A percentile compares a stretch with the other conserved stretches of the same genome.
These are phyloP conservation scores for Chironomus striatipennis DNA, from an alignment of 1,140 invertebrate species.

Conservation along the genomic window DNA sequence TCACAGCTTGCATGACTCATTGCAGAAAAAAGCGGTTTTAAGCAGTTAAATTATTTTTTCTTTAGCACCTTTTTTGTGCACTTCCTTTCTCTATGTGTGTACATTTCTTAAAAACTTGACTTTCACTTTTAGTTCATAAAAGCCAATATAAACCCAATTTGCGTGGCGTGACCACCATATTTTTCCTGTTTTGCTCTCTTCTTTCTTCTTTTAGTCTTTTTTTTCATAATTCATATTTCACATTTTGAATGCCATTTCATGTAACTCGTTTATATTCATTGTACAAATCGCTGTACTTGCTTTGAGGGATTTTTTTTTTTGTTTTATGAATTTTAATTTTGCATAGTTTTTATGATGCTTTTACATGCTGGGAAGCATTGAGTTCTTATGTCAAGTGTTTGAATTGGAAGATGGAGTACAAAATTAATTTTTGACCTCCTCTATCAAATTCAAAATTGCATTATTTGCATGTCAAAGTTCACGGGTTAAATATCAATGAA, in stretches of 20 bases:
- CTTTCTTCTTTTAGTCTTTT: background rate
- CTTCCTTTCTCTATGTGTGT: background rate
- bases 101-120: background rate
- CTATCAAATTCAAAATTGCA: no score
- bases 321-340: no score
- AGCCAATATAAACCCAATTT: background rate
- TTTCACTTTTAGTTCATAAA: conserved; percentile 6
- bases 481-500: no score
- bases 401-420: no score
- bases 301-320: no score
- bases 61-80: conserved; percentile 4
- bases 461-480: no score
- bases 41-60: background rate
- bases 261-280: background rate
- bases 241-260: background rate
- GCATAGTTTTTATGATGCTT: no score
- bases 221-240: conserved; percentile 6
- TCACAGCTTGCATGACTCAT: background rate
- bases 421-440: no score
- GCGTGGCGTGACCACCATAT: background rate
- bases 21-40: background rate
- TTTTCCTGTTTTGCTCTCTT: background rate
- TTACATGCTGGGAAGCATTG: no score
- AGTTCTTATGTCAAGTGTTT: no score
- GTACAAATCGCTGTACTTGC: background rate